phyloP scores from a whole-genome alignment of 2,888 invertebrate genomes.

The Chesias legatella region DNA sequence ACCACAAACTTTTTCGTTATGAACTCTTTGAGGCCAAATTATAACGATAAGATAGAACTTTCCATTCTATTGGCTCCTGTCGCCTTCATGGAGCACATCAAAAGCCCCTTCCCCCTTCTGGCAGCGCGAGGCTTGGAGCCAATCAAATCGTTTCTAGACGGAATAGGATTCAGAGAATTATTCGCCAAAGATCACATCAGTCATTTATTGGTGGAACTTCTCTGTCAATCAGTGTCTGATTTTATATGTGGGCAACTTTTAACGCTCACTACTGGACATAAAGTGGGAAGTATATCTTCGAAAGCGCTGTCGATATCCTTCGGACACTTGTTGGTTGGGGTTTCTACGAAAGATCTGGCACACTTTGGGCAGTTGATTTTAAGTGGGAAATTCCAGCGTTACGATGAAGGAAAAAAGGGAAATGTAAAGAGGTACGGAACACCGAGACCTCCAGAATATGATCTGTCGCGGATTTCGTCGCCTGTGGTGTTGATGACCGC shows the following conservation, averaged over 20 bases:
- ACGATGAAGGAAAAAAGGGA: conserved; percentile 52
- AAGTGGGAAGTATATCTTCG: conserved; percentile 72
- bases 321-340: conserved; percentile 77
- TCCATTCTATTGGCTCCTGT: conserved; percentile 65
- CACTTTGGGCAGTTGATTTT: conserved; percentile 79
- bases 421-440: conserved; percentile 57
- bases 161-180: conserved; percentile 82
- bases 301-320: conserved; percentile 75
- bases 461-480: conserved; percentile 51
- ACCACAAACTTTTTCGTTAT: conserved; percentile 80
- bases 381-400: conserved; percentile 56
- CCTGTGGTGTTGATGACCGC: conserved; percentile 60
- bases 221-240: conserved; percentile 60
- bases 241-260: conserved; percentile 78
- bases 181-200: conserved; percentile 75
- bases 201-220: conserved; percentile 55
- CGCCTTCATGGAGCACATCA: conserved; percentile 77
- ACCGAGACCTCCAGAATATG: conserved; percentile 54
- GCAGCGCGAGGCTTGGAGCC: conserved; percentile 32
- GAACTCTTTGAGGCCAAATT: conserved; percentile 75
- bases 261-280: conserved; percentile 80
- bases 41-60: conserved; percentile 78
- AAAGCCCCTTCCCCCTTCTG: conserved; percentile 41
- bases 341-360: conserved; percentile 60
- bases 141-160: conserved; percentile 44